phyloP scores from a whole-genome alignment of 53 echinoderm and acorn worm genomes.

The Pentamera pediparva region DNA sequence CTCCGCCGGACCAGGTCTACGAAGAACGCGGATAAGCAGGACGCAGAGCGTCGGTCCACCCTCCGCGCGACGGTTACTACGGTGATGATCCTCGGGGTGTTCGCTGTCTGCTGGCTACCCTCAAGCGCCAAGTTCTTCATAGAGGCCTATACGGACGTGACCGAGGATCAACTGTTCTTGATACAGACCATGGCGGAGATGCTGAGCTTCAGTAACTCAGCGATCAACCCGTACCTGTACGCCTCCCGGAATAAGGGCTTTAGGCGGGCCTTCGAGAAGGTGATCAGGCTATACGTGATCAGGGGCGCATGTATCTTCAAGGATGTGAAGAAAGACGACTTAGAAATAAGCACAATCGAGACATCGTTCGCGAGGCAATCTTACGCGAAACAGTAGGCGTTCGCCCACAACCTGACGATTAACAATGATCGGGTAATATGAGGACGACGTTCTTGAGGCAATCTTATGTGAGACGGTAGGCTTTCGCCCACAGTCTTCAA shows the following conservation, averaged over 20 bases:
- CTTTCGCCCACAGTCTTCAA: too few relatives aligned
- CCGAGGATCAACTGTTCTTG: conserved; percentile 13
- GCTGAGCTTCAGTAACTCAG: background rate
- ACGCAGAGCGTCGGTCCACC: background rate
- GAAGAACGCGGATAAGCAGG: background rate
- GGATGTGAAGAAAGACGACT: too few relatives aligned
- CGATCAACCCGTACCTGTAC: conserved; percentile 10
- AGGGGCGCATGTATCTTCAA: too few relatives aligned
- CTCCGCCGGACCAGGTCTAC: background rate
- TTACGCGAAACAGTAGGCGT: too few relatives aligned
- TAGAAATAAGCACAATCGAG: too few relatives aligned
- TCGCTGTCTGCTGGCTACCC: conserved; percentile 20
- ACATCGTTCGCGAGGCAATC: too few relatives aligned
- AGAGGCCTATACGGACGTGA: conserved; percentile 2
- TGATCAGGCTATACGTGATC: background rate
- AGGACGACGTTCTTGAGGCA: too few relatives aligned
- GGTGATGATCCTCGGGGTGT: conserved; percentile 23
- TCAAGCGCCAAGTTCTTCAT: conserved; percentile 23
- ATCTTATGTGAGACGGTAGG: too few relatives aligned
- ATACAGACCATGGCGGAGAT: conserved; percentile 22
- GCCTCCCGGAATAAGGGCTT: conserved; percentile 19
- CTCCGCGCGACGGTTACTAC: conserved; percentile 19
- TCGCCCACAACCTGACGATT: too few relatives aligned
- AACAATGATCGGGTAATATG: too few relatives aligned
- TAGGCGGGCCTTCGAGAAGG: conserved; percentile 7